Evolutionary conservation across 2,888 invertebrate species (phyloP), one percentile per base, ranked within the genome.

Genomic region (Sialis fuliginosa): DNA sequence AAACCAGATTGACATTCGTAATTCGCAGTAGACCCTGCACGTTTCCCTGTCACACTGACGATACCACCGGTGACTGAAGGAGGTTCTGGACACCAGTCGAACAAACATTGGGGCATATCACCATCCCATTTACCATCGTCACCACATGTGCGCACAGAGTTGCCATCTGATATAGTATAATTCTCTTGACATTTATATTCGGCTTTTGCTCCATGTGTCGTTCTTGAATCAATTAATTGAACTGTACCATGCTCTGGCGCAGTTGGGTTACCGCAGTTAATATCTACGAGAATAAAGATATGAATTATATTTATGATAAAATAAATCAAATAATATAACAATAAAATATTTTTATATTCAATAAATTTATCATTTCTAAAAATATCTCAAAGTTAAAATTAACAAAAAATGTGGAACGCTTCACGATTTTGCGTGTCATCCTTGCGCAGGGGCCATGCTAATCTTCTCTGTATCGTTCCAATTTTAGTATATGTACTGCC

Each of bases 381-480:
- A 22, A 22, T 22, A 22, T 22, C 4, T 22, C 22, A 22, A 22
- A 22, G 7, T 7, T 7, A 37, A 7, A 37, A 10, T 6, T 2
- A 10, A 5, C 37, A 74, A 75, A 75, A 72, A 76, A 75, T 79
- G 77, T 78, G 78, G 78, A 79, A 82, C 81, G 81, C 81, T 83
- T 83, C 81, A 83, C 82, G 83, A 84, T 82, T 85, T 84, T 84
- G 83, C 83, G 82, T 83, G 82, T 84, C 83, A 84, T 84, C 81
- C 83, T 84, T 84, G 82, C 81, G 81, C 81, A 85, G 82, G 81
- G 82, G 81, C 81, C 81, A 84, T 83, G 83, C 82, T 84, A 82
- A 84, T 84, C 83, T 84, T 84, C 83, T 84, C 83, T 84, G 82
- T 84, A 83, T 83, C 82, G 81, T 83, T 83, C 81, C 81, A 83